Conservation (phyloP, 2,113 vertebrate genomes). For the Condylura cristata region DNA sequence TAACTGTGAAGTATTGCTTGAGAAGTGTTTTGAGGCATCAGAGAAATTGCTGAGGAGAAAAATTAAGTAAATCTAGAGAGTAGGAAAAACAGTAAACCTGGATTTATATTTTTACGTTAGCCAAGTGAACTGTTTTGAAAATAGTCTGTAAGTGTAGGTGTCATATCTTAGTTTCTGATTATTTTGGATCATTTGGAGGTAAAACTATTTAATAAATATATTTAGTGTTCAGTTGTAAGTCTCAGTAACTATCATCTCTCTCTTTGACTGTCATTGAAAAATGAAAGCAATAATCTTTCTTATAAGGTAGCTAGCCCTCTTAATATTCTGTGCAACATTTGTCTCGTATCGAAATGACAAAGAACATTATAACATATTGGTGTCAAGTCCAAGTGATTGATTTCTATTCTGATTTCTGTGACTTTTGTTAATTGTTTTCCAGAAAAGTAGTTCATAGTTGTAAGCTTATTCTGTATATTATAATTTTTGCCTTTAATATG, state of each 20-base stretch:
- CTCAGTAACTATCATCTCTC: not conserved
- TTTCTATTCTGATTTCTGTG: not conserved
- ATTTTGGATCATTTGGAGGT: not conserved
- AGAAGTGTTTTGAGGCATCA: not conserved
- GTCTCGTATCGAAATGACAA: not conserved
- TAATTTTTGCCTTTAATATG: not conserved
- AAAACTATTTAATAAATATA: not conserved
- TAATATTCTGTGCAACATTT: not conserved
- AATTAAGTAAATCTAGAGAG: not conserved
- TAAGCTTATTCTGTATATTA: not conserved
- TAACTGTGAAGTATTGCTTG: not conserved
- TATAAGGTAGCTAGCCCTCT: not conserved
- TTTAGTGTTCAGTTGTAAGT: not conserved
- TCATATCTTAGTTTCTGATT: not conserved
- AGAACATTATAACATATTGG: not conserved
- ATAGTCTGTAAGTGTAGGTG: not conserved
- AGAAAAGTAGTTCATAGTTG: not conserved
- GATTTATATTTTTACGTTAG: not conserved
- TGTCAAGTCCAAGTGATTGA: not conserved
- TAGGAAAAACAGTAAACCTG: not conserved
- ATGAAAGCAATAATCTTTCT: not conserved
- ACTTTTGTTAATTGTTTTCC: not conserved
- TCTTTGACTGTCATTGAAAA: not conserved
- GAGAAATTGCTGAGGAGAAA: not conserved
- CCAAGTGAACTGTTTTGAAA: not conserved